Conservation (phyloP, 2,113 vertebrate species). For the Mystacornis crossleyi region DNA sequence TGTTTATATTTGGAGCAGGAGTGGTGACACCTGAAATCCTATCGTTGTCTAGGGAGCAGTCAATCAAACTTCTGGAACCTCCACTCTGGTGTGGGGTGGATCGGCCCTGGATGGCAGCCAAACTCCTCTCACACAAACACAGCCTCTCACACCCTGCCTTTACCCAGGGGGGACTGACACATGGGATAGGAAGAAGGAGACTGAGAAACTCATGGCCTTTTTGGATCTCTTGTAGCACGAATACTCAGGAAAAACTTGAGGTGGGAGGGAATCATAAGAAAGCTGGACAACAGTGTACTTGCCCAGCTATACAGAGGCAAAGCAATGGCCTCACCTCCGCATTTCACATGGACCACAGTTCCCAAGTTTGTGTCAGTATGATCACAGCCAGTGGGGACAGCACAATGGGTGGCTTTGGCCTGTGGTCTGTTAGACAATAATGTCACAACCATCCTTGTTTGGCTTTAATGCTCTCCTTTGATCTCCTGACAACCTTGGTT, state of each 20-base stretch:
- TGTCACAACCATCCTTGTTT: neutral
- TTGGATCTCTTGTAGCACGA: neutral
- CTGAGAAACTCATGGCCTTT: neutral
- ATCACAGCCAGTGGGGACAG: neutral
- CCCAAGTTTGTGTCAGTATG: neutral
- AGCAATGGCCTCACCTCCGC: neutral
- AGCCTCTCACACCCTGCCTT: neutral
- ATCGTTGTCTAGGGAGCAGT: neutral
- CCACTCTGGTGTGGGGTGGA: neutral
- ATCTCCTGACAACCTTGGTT: neutral
- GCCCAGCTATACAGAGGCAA: accelerated
- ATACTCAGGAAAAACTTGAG: neutral
- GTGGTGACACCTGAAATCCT: neutral
- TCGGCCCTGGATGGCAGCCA: neutral
- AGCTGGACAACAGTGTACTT: accelerated
- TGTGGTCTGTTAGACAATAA: neutral
- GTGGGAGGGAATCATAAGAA: neutral
- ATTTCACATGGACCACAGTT: neutral
- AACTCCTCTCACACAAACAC: too few species aligned
- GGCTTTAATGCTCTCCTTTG: neutral
- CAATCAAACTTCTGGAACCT: neutral
- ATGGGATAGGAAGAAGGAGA: neutral
- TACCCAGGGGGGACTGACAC: neutral
- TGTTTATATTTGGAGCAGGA: neutral
- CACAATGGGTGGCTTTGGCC: neutral